These are phyloP conservation scores for Lamellibrachia luymesi DNA, from an alignment of 1,140 invertebrate genomes.

Conservation along the genomic window DNA sequence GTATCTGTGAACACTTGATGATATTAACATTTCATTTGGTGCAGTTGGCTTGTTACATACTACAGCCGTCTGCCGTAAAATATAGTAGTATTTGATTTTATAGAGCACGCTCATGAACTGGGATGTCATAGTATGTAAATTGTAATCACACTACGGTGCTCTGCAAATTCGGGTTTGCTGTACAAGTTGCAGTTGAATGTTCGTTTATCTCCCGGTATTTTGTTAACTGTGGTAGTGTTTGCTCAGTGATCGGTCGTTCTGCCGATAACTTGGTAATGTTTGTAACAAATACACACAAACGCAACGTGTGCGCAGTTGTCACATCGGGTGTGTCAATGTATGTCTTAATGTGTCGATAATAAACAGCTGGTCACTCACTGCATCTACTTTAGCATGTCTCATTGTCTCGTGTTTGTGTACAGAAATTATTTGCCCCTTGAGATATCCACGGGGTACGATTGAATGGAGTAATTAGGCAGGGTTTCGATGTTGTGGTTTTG, in stretches of 20 bases:
- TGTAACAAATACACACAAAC: conserved; percentile 1
- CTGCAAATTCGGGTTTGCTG: background rate
- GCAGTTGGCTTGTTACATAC: background rate
- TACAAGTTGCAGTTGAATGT: background rate
- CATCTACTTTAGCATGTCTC: background rate
- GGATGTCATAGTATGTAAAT: background rate
- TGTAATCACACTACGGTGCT: conserved; percentile 1
- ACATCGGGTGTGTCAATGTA: background rate
- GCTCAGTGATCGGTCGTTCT: background rate
- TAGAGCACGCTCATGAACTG: background rate
- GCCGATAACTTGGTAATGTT: background rate
- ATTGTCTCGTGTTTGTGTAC: background rate
- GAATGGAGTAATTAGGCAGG: background rate
- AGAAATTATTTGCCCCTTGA: background rate
- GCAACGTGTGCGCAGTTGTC: background rate
- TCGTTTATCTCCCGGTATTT: background rate
- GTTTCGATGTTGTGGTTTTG: background rate
- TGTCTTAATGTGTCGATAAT: background rate
- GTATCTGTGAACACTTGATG: background rate
- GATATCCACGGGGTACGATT: background rate
- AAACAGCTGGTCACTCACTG: background rate
- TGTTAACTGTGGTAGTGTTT: background rate
- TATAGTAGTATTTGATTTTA: background rate
- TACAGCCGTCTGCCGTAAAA: background rate
- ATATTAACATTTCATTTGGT: conserved; percentile 1